Percentiles rank a stretch among this genome's conserved stretches.
phyloP scores from a whole-genome alignment of 35 echinoderm and acorn worm genomes.

The Apostichopus parvimensis region DNA sequence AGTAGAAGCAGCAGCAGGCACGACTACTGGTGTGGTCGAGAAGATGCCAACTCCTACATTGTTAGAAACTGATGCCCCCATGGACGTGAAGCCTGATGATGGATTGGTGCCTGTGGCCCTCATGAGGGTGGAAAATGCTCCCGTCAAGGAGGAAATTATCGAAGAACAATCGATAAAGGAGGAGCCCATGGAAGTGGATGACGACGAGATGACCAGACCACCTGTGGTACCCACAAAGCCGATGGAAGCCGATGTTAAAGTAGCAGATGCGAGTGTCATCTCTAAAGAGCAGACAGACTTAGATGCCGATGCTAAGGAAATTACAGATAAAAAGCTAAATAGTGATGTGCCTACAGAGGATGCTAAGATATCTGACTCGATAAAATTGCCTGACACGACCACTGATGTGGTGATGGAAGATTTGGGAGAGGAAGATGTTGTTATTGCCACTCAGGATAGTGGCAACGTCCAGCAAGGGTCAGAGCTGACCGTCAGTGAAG shows the following conservation, averaged over 20 bases:
- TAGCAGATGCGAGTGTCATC: background rate
- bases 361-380: background rate
- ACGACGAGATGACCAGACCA: background rate
- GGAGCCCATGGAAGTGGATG: conserved; percentile 57
- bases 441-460: background rate
- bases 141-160: background rate
- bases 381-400: background rate
- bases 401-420: background rate
- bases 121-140: conserved; percentile 36
- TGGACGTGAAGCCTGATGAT: background rate
- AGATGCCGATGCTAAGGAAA: background rate
- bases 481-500: background rate
- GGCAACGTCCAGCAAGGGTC: background rate
- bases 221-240: background rate
- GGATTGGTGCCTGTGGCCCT: conserved; percentile 40
- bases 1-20: background rate
- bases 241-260: background rate
- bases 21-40: background rate
- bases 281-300: background rate
- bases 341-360: background rate
- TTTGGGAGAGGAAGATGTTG: background rate
- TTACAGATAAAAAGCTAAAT: background rate
- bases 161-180: conserved; percentile 29
- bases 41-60: background rate
- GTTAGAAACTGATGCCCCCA: background rate